These are phyloP conservation scores for Drosophila watanabei DNA, from an alignment of 1,140 invertebrate species.

Conservation along the genomic window DNA sequence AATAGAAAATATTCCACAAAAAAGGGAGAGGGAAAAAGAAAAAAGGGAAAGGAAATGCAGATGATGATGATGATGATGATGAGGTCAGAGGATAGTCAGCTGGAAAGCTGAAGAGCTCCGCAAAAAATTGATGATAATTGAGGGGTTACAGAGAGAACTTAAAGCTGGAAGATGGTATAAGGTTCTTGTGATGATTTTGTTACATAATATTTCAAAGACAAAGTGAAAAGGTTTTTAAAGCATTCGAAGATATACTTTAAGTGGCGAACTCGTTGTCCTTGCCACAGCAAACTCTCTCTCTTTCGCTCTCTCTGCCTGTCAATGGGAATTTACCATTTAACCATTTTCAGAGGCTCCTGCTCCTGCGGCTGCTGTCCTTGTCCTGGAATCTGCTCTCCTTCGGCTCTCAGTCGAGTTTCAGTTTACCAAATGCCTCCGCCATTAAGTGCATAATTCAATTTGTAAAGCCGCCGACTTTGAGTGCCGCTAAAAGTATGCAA, in stretches of 20 bases:
- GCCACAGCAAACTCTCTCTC: neutral
- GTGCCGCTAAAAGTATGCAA: constrained; percentile 76
- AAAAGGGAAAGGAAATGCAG: neutral
- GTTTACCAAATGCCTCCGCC: constrained; percentile 30
- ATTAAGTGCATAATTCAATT: constrained; percentile 82
- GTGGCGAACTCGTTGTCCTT: constrained; percentile 15
- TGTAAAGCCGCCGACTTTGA: constrained; percentile 70
- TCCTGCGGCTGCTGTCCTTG: constrained; percentile 7
- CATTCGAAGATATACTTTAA: neutral
- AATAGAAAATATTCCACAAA: constrained; percentile 25
- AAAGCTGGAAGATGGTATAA: neutral
- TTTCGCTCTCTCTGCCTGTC: neutral
- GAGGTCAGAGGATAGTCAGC: neutral
- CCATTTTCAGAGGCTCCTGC: constrained; percentile 35
- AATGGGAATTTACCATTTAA: constrained; percentile 43
- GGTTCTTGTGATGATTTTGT: neutral
- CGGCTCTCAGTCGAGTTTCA: constrained; percentile 6
- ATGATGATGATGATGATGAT: neutral
- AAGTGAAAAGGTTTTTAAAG: neutral
- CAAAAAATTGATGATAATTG: neutral
- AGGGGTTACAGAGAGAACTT: neutral
- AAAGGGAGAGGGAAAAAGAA: neutral
- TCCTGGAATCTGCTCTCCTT: constrained; percentile 4
- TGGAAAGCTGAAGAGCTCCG: neutral
- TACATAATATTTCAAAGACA: neutral